Base-by-base conservation (phyloP, 2,888 invertebrate species). In the Chrysodeixis includens region DNA sequence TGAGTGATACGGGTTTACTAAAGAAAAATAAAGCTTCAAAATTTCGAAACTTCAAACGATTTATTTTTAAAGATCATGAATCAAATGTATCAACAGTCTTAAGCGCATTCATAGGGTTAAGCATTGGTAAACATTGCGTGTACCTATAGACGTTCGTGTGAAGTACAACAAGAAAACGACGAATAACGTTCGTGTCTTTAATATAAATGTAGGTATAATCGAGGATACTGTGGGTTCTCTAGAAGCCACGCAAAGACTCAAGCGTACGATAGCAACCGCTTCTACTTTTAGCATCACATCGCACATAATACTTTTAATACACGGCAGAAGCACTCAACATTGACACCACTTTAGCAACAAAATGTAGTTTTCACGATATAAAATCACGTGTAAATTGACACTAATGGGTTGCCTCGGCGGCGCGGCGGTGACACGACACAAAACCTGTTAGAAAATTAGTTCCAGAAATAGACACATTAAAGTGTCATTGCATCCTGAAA, bases 371-470 rank as follows among this genome's bases (percentile, higher is more conserved):
- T 83, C 78, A 75, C 73, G 69, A 71, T 35, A 76, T 79, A 75
- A 69, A 80, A 79, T 77, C 66, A 76, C 71, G 76, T 81, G 78
- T 81, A 76, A 81, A 84, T 81, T 86, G 83, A 82, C 85, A 80
- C 70, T 80, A 71, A 80, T 77, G 56, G 58, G 55, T 62, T 57
- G 49, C 3, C 8, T 59, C 46, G 71, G 46, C 68, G 81, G 81
- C 75, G 46, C 68, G 81, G 81, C 75, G 51, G 56, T 66, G 58
- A 69, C 65, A 74, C 64, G 75, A 53, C 66, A 62, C 44, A 56
- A 56, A 74, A 81, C 65, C 66, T 77, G 70, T 72, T 70, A 66
- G 69, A 71, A 66, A 65, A 66, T 53, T 20, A 63, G 56, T 30
- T 20, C 62, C 72, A 59, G 51, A 75, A 79, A 79, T 75, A 77